Conservation (phyloP, 2,888 invertebrate species). For the Julus scandinavius region DNA sequence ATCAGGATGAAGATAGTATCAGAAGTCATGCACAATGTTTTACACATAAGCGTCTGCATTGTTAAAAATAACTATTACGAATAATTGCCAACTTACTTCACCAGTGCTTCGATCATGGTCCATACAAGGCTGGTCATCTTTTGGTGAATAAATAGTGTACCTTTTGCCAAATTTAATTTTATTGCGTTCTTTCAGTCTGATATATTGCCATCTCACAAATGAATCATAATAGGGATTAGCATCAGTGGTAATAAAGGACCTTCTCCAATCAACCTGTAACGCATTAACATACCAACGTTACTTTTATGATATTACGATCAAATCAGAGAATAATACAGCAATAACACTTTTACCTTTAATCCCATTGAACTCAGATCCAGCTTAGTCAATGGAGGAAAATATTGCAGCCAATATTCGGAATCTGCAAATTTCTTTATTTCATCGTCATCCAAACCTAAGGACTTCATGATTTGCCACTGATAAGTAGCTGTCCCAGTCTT, state of each 20-base stretch:
- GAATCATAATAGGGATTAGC: slow-evolving; percentile 97
- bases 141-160: slow-evolving; percentile 94
- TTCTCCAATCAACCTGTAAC: slow-evolving; percentile 93
- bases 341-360: slow-evolving; percentile 75
- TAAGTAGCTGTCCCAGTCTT: slow-evolving; percentile 90
- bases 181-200: slow-evolving; percentile 82
- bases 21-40: too few species aligned
- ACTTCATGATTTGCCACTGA: slow-evolving; percentile 99
- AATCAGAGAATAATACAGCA: slow-evolving; percentile 47
- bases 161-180: slow-evolving; percentile 97
- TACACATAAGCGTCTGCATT: background rate
- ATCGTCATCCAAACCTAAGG: slow-evolving; percentile 87
- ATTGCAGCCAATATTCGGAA: slow-evolving; percentile 92
- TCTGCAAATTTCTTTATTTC: slow-evolving; percentile 94
- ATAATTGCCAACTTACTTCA: slow-evolving; percentile 70
- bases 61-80: background rate
- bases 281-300: slow-evolving; percentile 57
- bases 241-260: slow-evolving; percentile 98
- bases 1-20: background rate
- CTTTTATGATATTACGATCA: background rate
- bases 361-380: slow-evolving; percentile 90
- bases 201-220: slow-evolving; percentile 97
- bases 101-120: slow-evolving; percentile 97
- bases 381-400: slow-evolving; percentile 92
- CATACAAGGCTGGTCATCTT: slow-evolving; percentile 99